A percentile compares a stretch with the other conserved stretches of the same genome.
Evolutionary conservation across 2,113 vertebrate genomes (phyloP).

Genomic region (Agapornis roseicollis): DNA sequence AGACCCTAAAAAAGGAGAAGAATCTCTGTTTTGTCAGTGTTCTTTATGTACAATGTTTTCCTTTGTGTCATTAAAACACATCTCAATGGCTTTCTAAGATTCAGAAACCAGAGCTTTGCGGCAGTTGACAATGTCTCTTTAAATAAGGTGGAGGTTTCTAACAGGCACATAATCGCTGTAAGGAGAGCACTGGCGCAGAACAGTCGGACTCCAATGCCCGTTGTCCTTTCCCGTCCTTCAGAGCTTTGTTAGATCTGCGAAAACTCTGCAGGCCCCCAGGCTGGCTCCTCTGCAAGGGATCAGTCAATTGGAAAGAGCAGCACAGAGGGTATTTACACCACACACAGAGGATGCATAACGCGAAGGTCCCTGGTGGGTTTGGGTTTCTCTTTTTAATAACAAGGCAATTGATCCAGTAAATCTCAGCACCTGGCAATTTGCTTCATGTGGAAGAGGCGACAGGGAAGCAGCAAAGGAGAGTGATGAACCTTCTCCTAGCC

Average conservation of each 20-base stretch:
- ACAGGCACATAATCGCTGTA: slow-evolving; percentile 30
- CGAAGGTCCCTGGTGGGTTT: background rate
- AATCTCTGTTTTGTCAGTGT: background rate
- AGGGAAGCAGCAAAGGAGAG: background rate
- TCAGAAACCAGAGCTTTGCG: background rate
- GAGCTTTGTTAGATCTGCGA: slow-evolving; percentile 16
- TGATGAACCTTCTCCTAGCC: background rate
- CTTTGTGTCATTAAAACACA: background rate
- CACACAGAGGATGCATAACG: rapidly evolving
- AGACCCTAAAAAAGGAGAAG: background rate
- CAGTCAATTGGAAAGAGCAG: slow-evolving; percentile 44
- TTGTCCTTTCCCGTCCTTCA: slow-evolving; percentile 56
- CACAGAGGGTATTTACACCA: background rate
- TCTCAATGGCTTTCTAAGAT: background rate
- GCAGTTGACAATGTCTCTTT: slow-evolving; percentile 52
- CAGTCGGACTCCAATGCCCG: background rate
- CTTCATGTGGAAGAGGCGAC: rapidly evolving
- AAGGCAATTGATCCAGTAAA: background rate
- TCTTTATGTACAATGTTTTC: background rate
- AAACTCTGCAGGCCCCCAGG: slow-evolving; percentile 6
- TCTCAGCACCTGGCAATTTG: background rate
- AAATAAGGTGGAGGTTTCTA: slow-evolving; percentile 40
- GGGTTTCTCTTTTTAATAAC: background rate
- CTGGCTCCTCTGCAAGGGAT: slow-evolving; percentile 9
- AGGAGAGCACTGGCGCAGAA: slow-evolving; percentile 38